Percentiles rank a stretch among this genome's conserved stretches.
phyloP scores from a whole-genome alignment of 2,888 invertebrate species.

The Drosophila mayaguana region DNA sequence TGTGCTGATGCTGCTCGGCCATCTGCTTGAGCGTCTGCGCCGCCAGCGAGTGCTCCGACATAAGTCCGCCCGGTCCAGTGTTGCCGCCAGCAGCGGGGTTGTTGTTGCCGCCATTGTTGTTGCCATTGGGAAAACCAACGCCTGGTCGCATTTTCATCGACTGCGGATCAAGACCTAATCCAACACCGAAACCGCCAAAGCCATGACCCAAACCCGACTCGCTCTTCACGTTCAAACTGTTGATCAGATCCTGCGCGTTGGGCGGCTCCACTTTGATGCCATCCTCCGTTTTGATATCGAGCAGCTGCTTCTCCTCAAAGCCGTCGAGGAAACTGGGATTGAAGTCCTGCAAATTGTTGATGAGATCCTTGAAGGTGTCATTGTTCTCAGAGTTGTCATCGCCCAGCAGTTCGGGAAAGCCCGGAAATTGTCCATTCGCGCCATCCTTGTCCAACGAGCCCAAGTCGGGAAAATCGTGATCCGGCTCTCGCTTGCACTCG shows the following conservation, averaged over 20 bases:
- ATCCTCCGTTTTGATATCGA: conserved; percentile 85
- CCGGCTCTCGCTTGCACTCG: conserved; percentile 94
- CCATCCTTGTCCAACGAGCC: conserved; percentile 94
- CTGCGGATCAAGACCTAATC: conserved; percentile 60
- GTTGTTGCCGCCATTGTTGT: conserved; percentile 75
- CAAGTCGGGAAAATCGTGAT: conserved; percentile 94
- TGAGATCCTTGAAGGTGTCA: conserved; percentile 93
- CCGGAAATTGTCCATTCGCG: conserved; percentile 90
- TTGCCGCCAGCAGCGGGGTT: conserved; percentile 72
- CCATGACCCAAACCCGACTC: conserved; percentile 84
- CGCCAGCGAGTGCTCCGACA: conserved; percentile 93
- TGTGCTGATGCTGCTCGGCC: conserved; percentile 98
- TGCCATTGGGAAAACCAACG: conserved; percentile 55
- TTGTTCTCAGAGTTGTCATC: conserved; percentile 93
- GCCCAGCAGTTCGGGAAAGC: conserved; percentile 92
- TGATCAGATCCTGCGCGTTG: conserved; percentile 84
- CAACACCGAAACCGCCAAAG: conserved; percentile 77
- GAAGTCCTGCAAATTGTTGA: conserved; percentile 94
- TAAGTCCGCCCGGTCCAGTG: conserved; percentile 82
- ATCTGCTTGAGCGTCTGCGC: conserved; percentile 98
- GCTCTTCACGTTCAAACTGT: conserved; percentile 84
- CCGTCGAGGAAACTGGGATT: conserved; percentile 92
- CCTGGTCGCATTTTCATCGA: conserved; percentile 72
- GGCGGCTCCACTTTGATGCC: conserved; percentile 84
- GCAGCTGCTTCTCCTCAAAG: conserved; percentile 87